phyloP scores from a whole-genome alignment of 2,888 invertebrate species.

The Hanleya hanleyi region DNA sequence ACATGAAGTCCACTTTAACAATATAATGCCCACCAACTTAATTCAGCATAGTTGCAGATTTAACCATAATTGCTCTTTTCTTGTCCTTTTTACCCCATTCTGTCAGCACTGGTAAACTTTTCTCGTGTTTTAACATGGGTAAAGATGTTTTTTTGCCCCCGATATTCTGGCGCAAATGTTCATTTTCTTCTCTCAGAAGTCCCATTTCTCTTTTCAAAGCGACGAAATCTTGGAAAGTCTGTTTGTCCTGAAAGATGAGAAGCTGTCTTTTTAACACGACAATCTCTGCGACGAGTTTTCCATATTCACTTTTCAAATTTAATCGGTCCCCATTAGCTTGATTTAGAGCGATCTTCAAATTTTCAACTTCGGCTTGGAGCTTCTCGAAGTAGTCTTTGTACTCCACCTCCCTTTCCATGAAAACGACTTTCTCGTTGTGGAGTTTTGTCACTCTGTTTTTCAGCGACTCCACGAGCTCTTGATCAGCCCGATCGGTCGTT shows the following conservation, averaged over 20 bases:
- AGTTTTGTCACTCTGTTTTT: conserved; percentile 48
- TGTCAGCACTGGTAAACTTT: too few species aligned
- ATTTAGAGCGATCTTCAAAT: conserved; percentile 41
- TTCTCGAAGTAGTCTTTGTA: conserved; percentile 45
- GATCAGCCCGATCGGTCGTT: conserved; percentile 44
- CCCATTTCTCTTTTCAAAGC: conserved; percentile 61
- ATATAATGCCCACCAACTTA: too few species aligned
- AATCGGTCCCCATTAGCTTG: conserved; percentile 52
- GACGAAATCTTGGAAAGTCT: conserved; percentile 66
- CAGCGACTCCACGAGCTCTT: conserved; percentile 50
- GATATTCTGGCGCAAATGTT: conserved; percentile 41
- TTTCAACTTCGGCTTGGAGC: conserved; percentile 46
- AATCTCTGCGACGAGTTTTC: conserved; percentile 49
- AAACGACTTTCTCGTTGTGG: conserved; percentile 44
- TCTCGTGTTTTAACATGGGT: conserved; percentile 42
- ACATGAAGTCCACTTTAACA: too few species aligned
- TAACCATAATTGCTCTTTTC: too few species aligned
- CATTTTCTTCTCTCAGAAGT: conserved; percentile 58
- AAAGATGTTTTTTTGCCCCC: conserved; percentile 29
- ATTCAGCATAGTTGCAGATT: too few species aligned
- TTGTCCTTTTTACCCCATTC: too few species aligned
- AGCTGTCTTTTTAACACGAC: conserved; percentile 46
- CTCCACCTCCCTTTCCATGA: conserved; percentile 50
- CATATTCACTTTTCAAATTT: conserved; percentile 50
- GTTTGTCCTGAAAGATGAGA: conserved; percentile 43